A percentile compares a stretch with the other conserved stretches of the same genome.
These are phyloP conservation scores for Arctocebus calabarensis DNA, from an alignment of 2,797 vertebrate species.

Conservation along the genomic window DNA sequence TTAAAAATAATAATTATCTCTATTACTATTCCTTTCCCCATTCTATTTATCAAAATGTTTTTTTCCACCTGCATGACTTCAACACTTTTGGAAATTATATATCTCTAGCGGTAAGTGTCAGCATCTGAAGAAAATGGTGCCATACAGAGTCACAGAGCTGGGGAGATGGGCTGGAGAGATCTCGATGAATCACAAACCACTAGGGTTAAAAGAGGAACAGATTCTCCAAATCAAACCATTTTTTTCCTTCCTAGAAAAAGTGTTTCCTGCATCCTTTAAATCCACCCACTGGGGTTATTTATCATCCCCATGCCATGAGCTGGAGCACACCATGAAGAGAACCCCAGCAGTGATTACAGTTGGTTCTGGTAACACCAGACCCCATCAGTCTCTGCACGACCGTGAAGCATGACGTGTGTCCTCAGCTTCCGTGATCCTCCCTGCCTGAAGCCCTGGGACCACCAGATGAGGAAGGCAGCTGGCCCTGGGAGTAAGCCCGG, in stretches of 20 bases:
- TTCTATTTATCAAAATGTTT: not conserved
- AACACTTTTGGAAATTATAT: not conserved
- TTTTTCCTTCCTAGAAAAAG: not conserved
- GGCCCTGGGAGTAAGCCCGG: not conserved
- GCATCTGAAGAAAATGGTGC: not conserved
- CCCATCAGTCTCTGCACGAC: not conserved
- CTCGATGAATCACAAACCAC: not conserved
- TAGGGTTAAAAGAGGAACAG: not conserved
- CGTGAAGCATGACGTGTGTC: not conserved
- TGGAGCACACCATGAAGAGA: not conserved
- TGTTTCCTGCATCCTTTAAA: not conserved
- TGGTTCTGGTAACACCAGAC: not conserved
- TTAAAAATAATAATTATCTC: not conserved
- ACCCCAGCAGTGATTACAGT: not conserved
- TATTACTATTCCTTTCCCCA: not conserved
- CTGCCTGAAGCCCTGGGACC: not conserved
- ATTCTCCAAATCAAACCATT: not conserved
- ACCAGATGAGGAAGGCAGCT: not conserved
- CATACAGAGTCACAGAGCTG: not conserved
- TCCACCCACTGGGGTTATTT: not conserved
- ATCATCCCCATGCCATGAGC: not conserved
- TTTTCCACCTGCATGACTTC: not conserved
- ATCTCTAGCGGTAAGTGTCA: not conserved
- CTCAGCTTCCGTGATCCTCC: not conserved
- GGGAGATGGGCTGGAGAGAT: not conserved